Base-by-base conservation (phyloP, 2,113 vertebrate species). In the Podarcis raffonei region DNA sequence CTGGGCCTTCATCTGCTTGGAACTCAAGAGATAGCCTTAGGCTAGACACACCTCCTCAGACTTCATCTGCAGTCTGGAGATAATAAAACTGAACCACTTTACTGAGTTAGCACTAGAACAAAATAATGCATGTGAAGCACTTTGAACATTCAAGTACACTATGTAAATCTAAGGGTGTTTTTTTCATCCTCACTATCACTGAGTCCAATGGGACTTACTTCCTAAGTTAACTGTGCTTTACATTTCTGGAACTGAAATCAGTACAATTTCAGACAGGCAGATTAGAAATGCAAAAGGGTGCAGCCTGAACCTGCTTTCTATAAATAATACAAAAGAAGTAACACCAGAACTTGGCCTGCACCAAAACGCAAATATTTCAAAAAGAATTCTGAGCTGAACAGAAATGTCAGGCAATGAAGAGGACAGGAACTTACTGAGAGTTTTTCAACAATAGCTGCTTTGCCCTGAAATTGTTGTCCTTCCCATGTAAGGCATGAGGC, bases 401-500 rank as follows among this genome's bases (percentile, higher is more conserved):
- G 66, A 75, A 85, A 89, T 84, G 12, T 4, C 15, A 4, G 1
- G 2, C 69, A 35, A 23, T 81, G 68, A 25, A 65, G 86, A 68
- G 3, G 16, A 42, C 79, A 39, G 6, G 91, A 89, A 97, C 98
- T 99, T 97, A 99, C 99, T 95, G 97, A 97, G 91, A 99, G 97
- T 96, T 99, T 99, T 93, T 99, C 98, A 93, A 99, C 98, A 94
- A 99, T 99, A 86, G 98, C 98, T 95, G 97, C 97, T 98, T 99
- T 99, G 93, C 99, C 99, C 94, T 98, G 98, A 97, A 98, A 99
- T 95, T 98, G 98, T 93, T 99, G 98, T 96, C 99, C 99, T 97
- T 99, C 99, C 98, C 99, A 99, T 6, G 98, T 99, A 98, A 99
- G 98, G 97, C 99, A 99, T 98, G 99, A 99, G 4, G 98, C 95